Evolutionary conservation across 1,140 invertebrate genomes (phyloP).

Genomic region (Drosophila cardini): DNA sequence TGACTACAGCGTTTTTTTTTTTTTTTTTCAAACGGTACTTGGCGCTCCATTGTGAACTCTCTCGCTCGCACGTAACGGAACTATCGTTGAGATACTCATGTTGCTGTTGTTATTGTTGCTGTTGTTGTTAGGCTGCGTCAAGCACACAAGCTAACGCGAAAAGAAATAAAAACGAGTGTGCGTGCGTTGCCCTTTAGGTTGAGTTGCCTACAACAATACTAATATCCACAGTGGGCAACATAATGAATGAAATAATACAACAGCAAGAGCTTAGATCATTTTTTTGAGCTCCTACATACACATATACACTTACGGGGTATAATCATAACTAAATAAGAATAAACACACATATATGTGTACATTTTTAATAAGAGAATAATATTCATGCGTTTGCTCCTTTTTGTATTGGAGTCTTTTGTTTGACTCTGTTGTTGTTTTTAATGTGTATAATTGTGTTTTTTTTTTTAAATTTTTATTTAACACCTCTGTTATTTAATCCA

Average conservation of each 20-base stretch:
- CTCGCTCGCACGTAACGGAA: slow-evolving; percentile 67
- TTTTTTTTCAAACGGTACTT: slow-evolving; percentile 75
- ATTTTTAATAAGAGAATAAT: slow-evolving; percentile 10
- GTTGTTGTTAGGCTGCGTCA: slow-evolving; percentile 63
- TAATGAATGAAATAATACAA: slow-evolving; percentile 68
- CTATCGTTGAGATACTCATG: slow-evolving; percentile 43
- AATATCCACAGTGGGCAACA: slow-evolving; percentile 25
- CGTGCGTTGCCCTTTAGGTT: slow-evolving; percentile 75
- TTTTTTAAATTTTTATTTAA: slow-evolving; percentile 69
- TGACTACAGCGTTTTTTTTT: slow-evolving; percentile 66
- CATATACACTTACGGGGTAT: background rate
- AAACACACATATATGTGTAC: slow-evolving; percentile 1
- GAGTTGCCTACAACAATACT: slow-evolving; percentile 49
- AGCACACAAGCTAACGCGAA: slow-evolving; percentile 49
- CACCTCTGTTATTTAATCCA: slow-evolving; percentile 78
- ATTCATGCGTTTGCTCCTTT: slow-evolving; percentile 16
- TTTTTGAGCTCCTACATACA: slow-evolving; percentile 21
- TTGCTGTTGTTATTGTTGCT: slow-evolving; percentile 54
- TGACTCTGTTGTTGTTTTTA: slow-evolving; percentile 41
- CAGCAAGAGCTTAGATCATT: slow-evolving; percentile 37
- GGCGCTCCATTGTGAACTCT: slow-evolving; percentile 42
- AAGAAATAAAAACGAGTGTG: slow-evolving; percentile 55
- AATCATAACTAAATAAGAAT: slow-evolving; percentile 15
- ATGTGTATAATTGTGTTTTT: slow-evolving; percentile 47
- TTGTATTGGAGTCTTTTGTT: too few relatives aligned